A percentile compares a stretch with the other conserved stretches of the same genome.
Conservation (phyloP, 2,113 vertebrate species). For the Charadrius vociferus region DNA sequence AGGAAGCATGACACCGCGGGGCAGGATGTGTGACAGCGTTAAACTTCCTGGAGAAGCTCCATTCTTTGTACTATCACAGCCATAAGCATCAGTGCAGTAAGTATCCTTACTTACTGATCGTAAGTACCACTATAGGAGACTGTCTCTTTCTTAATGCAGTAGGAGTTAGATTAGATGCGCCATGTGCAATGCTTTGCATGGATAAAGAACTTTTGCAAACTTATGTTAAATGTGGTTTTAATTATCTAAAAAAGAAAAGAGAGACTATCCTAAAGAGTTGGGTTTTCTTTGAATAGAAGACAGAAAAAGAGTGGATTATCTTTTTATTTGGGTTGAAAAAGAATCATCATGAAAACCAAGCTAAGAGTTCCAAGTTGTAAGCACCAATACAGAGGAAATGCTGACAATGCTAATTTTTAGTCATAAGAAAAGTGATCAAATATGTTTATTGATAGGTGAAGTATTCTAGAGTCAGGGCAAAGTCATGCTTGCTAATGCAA, state of each 20-base stretch:
- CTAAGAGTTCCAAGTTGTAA: neutral
- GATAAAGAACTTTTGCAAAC: neutral
- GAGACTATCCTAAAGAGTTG: neutral
- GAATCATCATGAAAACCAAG: neutral
- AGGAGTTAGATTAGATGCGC: neutral
- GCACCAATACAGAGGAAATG: neutral
- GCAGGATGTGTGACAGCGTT: constrained; percentile 34
- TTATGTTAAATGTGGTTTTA: neutral
- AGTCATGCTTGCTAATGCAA: neutral
- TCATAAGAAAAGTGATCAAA: neutral
- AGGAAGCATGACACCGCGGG: constrained; percentile 35
- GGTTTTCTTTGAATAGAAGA: neutral
- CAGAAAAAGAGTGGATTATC: neutral
- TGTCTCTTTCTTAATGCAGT: neutral
- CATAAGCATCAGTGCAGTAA: neutral
- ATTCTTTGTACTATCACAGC: neutral
- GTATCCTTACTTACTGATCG: neutral
- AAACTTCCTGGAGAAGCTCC: constrained; percentile 36
- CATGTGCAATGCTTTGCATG: neutral
- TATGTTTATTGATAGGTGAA: neutral
- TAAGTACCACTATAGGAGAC: neutral
- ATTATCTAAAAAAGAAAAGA: neutral
- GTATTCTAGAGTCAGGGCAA: neutral
- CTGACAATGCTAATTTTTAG: neutral
- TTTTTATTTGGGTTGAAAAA: neutral